phyloP scores from a whole-genome alignment of 2,797 vertebrate genomes.

The Eulemur coronatus region DNA sequence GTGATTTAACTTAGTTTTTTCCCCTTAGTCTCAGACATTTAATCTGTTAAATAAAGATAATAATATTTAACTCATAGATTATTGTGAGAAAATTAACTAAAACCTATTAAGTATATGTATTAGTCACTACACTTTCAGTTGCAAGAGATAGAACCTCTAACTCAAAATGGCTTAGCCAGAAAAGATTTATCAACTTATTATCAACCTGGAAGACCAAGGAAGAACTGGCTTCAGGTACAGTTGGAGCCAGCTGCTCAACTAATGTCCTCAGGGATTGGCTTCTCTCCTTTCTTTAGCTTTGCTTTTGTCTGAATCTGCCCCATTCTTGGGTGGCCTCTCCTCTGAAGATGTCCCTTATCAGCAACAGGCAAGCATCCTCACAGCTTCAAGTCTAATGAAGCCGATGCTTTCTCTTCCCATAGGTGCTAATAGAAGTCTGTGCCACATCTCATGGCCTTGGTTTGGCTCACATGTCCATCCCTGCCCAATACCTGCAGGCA shows the following conservation, averaged over 20 bases:
- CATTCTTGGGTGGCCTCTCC: background rate
- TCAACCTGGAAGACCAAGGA: background rate
- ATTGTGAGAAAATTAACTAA: background rate
- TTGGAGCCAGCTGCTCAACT: background rate
- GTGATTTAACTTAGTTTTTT: slow-evolving; percentile 14
- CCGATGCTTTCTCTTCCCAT: background rate
- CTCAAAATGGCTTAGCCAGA: background rate
- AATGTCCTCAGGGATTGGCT: background rate
- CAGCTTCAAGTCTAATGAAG: background rate
- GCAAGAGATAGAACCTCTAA: background rate
- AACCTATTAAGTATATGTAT: background rate
- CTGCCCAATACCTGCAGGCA: background rate
- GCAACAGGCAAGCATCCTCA: background rate
- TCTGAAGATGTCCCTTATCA: background rate
- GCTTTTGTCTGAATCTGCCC: background rate
- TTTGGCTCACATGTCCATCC: background rate
- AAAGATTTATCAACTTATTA: background rate
- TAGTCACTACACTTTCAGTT: background rate
- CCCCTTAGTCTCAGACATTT: background rate
- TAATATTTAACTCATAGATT: background rate
- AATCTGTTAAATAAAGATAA: slow-evolving; percentile 9
- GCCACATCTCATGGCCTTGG: no score
- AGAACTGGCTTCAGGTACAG: background rate
- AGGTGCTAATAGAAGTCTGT: background rate
- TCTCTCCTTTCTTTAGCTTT: background rate